phyloP scores from a whole-genome alignment of 2,113 vertebrate genomes.

The Cephalopterus ornatus region DNA sequence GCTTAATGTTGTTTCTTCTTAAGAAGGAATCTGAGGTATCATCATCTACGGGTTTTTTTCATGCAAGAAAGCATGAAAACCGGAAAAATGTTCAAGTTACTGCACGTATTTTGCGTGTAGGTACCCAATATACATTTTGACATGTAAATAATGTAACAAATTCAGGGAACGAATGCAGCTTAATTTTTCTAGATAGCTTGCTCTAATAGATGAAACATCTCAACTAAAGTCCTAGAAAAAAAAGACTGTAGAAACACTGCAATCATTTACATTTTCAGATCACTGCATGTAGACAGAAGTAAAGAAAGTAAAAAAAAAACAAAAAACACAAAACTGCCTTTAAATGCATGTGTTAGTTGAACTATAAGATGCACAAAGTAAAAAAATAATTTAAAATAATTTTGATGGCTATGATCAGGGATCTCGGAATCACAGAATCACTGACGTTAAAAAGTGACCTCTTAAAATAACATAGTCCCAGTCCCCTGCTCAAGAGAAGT shows the following conservation, averaged over 20 bases:
- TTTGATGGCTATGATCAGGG: neutral
- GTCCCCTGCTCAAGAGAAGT: neutral
- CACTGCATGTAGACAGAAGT: too few relatives aligned
- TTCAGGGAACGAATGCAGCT: fast-evolving
- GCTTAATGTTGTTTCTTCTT: neutral
- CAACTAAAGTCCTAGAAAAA: neutral
- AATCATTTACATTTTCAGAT: neutral
- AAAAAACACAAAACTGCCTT: neutral
- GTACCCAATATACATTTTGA: neutral
- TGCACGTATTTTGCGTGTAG: neutral
- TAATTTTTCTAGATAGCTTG: neutral
- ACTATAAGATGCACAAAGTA: neutral
- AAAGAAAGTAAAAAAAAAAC: neutral
- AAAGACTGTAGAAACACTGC: neutral
- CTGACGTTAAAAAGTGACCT: neutral
- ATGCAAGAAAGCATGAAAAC: neutral
- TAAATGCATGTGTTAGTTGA: neutral
- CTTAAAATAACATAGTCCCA: neutral
- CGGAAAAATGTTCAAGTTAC: neutral
- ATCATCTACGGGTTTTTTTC: neutral
- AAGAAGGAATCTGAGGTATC: neutral
- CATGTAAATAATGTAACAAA: neutral
- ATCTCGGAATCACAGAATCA: neutral
- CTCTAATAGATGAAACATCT: neutral
- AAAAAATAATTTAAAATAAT: neutral